Percentiles rank a stretch among this genome's conserved stretches.
phyloP scores from a whole-genome alignment of 23 tunicate genomes.

The Phallusia fumigata region DNA sequence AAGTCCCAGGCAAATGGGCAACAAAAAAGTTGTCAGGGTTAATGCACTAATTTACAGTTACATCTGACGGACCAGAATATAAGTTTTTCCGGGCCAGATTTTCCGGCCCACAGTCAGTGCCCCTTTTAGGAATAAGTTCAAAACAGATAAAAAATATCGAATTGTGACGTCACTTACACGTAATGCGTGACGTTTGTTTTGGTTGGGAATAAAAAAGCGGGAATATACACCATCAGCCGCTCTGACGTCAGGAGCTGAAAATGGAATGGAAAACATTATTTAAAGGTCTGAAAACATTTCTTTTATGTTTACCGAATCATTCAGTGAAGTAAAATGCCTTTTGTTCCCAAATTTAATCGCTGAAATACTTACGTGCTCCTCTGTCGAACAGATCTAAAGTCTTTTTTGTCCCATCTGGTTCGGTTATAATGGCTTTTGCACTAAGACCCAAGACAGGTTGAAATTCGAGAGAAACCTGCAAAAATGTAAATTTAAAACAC shows the following conservation, averaged over 20 bases:
- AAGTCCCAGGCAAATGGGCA: too few species aligned
- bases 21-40: too few species aligned
- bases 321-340: too few species aligned
- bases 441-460: not conserved
- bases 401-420: not conserved
- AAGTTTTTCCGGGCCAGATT: too few species aligned
- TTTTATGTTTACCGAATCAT: too few species aligned
- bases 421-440: not conserved
- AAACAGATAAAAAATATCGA: not conserved
- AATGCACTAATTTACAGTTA: too few species aligned
- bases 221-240: conserved; percentile 39
- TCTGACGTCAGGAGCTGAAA: conserved; percentile 40
- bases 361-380: not conserved
- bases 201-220: conserved; percentile 18
- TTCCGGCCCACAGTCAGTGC: too few species aligned
- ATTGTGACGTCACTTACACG: not conserved
- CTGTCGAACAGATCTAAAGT: not conserved
- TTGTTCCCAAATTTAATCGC: too few species aligned
- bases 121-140: too few species aligned
- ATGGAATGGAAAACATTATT: too few species aligned
- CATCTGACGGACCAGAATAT: too few species aligned
- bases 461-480: not conserved
- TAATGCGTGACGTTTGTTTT: not conserved
- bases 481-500: not conserved
- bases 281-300: too few species aligned